Evolutionary conservation across 2,888 invertebrate genomes (phyloP).

Genomic region (Drosophila kanekoi): DNA sequence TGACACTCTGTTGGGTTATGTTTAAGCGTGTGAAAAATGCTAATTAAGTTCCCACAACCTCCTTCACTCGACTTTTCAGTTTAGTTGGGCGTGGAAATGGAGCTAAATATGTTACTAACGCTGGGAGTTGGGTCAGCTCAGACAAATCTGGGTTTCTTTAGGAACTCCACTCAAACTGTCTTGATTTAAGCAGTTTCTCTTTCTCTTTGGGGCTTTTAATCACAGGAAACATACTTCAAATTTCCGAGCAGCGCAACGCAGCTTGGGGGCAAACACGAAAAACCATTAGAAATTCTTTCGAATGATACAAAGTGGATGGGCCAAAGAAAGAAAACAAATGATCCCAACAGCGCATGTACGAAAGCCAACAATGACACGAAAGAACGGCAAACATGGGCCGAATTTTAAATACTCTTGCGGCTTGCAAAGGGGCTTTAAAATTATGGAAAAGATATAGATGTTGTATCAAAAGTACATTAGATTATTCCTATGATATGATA

Average conservation of each 20-base stretch:
- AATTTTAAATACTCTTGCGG: too few relatives aligned
- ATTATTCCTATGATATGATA: too few relatives aligned
- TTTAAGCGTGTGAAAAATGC: slow-evolving; percentile 81
- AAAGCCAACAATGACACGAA: slow-evolving; percentile 27
- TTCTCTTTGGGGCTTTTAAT: slow-evolving; percentile 52
- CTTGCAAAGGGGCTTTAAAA: too few relatives aligned
- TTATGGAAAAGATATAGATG: too few relatives aligned
- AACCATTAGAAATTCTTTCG: slow-evolving; percentile 72
- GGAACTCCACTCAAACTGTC: slow-evolving; percentile 6
- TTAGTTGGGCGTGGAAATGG: slow-evolving; percentile 65
- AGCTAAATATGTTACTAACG: slow-evolving; percentile 35
- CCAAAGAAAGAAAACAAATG: slow-evolving; percentile 64
- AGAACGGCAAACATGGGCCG: too few relatives aligned
- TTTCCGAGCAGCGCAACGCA: slow-evolving; percentile 32
- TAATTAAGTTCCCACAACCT: slow-evolving; percentile 82
- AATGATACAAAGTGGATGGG: slow-evolving; percentile 25
- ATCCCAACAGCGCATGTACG: slow-evolving; percentile 48
- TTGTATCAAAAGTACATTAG: too few relatives aligned
- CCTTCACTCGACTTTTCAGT: slow-evolving; percentile 54
- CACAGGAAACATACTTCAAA: slow-evolving; percentile 65
- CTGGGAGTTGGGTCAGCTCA: slow-evolving; percentile 53
- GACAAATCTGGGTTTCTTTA: slow-evolving; percentile 18
- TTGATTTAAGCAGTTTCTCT: slow-evolving; percentile 56
- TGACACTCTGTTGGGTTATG: slow-evolving; percentile 55
- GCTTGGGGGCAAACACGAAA: slow-evolving; percentile 63